Evolutionary conservation across 2,113 vertebrate genomes (phyloP).

Genomic region (Probosciger aterrimus): DNA sequence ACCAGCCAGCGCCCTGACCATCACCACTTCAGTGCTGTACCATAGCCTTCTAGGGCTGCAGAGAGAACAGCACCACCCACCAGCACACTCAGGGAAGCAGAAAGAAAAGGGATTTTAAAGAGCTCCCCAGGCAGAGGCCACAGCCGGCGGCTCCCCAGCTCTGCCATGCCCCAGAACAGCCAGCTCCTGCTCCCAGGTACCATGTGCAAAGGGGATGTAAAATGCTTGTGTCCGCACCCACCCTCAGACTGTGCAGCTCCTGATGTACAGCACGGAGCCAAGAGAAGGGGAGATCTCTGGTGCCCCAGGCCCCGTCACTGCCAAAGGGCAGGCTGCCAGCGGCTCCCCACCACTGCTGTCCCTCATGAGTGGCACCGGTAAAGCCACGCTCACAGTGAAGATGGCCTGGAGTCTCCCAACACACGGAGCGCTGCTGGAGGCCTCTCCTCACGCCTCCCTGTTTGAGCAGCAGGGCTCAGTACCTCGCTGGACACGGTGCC

Average conservation of each 20-base stretch:
- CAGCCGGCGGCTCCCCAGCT: too few relatives aligned
- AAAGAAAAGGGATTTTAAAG: background rate
- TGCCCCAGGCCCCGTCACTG: background rate
- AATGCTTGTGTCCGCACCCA: too few relatives aligned
- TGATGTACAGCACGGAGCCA: too few relatives aligned
- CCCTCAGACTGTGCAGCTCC: background rate
- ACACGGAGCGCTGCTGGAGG: accelerated
- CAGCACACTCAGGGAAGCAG: background rate
- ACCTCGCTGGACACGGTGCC: accelerated
- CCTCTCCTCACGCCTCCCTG: background rate
- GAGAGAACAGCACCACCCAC: background rate
- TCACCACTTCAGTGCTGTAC: background rate
- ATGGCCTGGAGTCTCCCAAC: accelerated
- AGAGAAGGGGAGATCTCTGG: too few relatives aligned
- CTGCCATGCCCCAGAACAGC: background rate
- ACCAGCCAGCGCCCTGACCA: background rate
- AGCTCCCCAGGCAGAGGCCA: background rate
- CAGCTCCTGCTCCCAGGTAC: background rate
- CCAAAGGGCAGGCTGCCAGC: background rate
- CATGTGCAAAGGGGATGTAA: background rate
- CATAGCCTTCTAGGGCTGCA: background rate
- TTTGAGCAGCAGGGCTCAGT: accelerated
- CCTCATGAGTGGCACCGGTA: accelerated
- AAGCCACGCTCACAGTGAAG: background rate
- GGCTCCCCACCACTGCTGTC: background rate